These are phyloP conservation scores for Eilema sororculum DNA, from an alignment of 2,888 invertebrate genomes.

Conservation along the genomic window DNA sequence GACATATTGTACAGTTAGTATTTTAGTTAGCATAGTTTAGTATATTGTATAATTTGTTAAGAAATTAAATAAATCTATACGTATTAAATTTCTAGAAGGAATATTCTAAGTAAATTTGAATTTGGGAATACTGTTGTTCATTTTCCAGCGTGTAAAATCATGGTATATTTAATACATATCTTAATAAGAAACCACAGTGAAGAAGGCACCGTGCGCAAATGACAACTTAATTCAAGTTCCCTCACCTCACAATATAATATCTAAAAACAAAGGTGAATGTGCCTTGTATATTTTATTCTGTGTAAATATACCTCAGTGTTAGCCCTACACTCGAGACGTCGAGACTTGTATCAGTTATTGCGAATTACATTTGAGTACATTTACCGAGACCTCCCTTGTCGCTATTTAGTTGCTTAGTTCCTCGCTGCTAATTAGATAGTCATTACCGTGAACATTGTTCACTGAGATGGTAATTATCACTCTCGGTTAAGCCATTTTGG, in stretches of 20 bases:
- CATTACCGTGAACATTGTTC: slow-evolving; percentile 34
- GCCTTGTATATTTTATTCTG: slow-evolving; percentile 11
- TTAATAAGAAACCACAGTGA: not conserved
- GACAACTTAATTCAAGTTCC: not conserved
- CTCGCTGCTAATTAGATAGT: slow-evolving; percentile 39
- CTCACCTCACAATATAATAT: not conserved
- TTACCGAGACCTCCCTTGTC: slow-evolving; percentile 13
- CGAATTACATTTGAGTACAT: slow-evolving; percentile 27
- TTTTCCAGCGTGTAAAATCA: not conserved
- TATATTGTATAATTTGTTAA: too few species aligned
- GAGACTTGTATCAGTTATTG: slow-evolving; percentile 40
- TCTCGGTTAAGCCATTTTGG: slow-evolving; percentile 2
- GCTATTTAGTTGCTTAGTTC: slow-evolving; percentile 28
- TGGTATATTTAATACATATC: not conserved
- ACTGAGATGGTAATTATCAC: slow-evolving; percentile 16
- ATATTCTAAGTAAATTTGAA: too few species aligned
- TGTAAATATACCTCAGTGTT: slow-evolving; percentile 25
- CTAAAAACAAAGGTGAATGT: slow-evolving; percentile 8
- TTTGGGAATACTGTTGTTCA: not conserved
- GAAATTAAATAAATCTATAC: too few species aligned
- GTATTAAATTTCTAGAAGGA: too few species aligned
- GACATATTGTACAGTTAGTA: too few species aligned
- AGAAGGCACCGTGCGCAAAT: not conserved
- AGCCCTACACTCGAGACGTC: slow-evolving; percentile 16
- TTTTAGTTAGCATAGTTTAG: too few species aligned